Evolutionary conservation across 2,113 vertebrate genomes (phyloP), one percentile per base, ranked within the genome.

Genomic region (Odocoileus virginianus): DNA sequence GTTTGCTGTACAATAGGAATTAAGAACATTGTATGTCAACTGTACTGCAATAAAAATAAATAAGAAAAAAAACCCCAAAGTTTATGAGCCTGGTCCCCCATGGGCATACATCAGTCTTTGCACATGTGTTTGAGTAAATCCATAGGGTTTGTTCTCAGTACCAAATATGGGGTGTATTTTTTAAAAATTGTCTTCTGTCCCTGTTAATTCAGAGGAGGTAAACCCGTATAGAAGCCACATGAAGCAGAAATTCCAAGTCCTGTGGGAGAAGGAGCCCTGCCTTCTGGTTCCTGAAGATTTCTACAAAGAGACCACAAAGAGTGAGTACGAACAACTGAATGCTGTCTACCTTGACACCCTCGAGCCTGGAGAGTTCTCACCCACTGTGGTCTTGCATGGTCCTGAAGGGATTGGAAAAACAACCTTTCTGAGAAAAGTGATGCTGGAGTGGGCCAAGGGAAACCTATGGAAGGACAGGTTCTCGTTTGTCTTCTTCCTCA

Each of bases 401-500:
- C 0, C 71, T 1, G 87, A 94, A 5, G 98, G 98, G 8, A 33
- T 33, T 0, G 98, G 98, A 0, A 98, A 98, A 54, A 97, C 97
- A 0, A 95, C 97, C 1, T 88, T 98, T n/a, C 36, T 89, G n/a
- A 95, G 89, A 19, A 98, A 93, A 82, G 87, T 87, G 25, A 97
- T 98, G 94, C 25, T 95, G 55, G 97, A 98, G 3, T 98, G 98
- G 98, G 94, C 98, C 2, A 64, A 57, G 25, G 98, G 94, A 13
- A 40, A 54, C 4, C 61, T 98, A 0, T 94, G 93, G 71, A n/a
- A 71, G 47, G 94, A 97, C 2, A 64, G 95, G 0, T 98, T 98
- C 43, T 5, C 45, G 0, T 98, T 90, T 10, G 64, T 98, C 12
- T 98, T 97, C 64, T 97, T 84, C 85, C 25, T 98, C 36, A 85